phyloP scores from a whole-genome alignment of 1,140 invertebrate genomes.

The Ganaspis sp. region DNA sequence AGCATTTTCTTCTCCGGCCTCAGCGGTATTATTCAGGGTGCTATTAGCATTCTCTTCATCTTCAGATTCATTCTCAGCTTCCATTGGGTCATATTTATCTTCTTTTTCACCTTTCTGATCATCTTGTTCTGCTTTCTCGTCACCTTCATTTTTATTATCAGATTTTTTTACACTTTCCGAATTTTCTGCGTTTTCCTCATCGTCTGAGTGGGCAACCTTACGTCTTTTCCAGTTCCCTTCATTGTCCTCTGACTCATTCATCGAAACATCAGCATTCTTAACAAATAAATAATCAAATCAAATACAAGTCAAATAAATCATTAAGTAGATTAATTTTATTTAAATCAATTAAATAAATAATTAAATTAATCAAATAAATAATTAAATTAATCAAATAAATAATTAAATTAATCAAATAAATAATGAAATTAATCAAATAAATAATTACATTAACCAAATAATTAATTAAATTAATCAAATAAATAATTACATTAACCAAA shows the following conservation, averaged over 20 bases:
- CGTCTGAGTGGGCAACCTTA: slow-evolving; percentile 48
- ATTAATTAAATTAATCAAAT: slow-evolving; percentile 3
- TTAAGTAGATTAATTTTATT: no score
- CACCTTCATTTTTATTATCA: slow-evolving; percentile 38
- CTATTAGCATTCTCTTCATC: slow-evolving; percentile 33
- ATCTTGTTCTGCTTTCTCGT: slow-evolving; percentile 55
- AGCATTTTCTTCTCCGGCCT: slow-evolving; percentile 25
- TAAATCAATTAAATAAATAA: slow-evolving; percentile 3
- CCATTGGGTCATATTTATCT: slow-evolving; percentile 21
- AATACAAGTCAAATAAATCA: no score
- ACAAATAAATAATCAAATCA: slow-evolving; percentile 2
- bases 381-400: slow-evolving; percentile 32
- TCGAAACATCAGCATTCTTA: slow-evolving; percentile 38
- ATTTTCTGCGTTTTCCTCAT: slow-evolving; percentile 59
- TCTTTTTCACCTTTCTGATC: slow-evolving; percentile 50
- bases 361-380: not conserved
- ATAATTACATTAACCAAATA: not conserved
- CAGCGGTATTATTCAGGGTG: slow-evolving; percentile 38
- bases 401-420: not conserved
- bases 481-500: not conserved
- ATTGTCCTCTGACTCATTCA: slow-evolving; percentile 48
- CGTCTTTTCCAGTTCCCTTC: slow-evolving; percentile 64
- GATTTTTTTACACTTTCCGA: slow-evolving; percentile 56
- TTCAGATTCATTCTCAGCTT: slow-evolving; percentile 35
- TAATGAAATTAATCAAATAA: slow-evolving; percentile 3